Base-by-base conservation (phyloP, 2,113 vertebrate species). In the Phyllopteryx taeniolatus region DNA sequence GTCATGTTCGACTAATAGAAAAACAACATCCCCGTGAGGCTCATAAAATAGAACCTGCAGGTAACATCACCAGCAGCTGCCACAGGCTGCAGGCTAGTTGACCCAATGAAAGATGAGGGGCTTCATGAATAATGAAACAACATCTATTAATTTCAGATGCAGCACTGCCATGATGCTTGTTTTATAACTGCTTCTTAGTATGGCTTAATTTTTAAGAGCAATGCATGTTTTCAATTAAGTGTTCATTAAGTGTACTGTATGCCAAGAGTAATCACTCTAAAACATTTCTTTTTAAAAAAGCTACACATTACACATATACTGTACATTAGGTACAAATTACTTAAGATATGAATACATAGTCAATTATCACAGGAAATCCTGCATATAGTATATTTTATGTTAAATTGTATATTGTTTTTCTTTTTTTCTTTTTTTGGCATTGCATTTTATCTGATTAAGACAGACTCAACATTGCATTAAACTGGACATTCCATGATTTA, bases 121-220 rank as follows among this genome's bases (percentile, higher is more conserved):
- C 62, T 43, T 64, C 39, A 64, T 64, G 39, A 64, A 43, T 64
- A 43, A 64, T 43, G 42, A 64, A 64, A 64, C 22, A 11, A 64
- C 39, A 64, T 64, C 39, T 64, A 43, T 64, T 43, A 43, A 43
- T 64, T 63, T 64, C 62, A 43, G 8, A n/a, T 64, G 13, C 39
- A 64, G 39, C 62, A 64, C 3, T 11, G 33, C 43, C 39, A 19
- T 63, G 61, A 43, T 43, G 10, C 35, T 13, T 64, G 39, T 64
- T 39, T 43, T 64, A 19, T n/a, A 20, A 43, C 10, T 64, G 35
- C 62, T 22, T 44, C 20, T 43, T 43, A 8, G 2, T 44, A n/a
- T 31, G 1, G 4, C 10, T 59, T 59, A 1, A 12, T 59, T 59
- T 31, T 59, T 59, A 31, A 59, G 22, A 13, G 31, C 31, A 59